Evolutionary conservation across 2,797 vertebrate species (phyloP).

Genomic region (Ibycter americanus): DNA sequence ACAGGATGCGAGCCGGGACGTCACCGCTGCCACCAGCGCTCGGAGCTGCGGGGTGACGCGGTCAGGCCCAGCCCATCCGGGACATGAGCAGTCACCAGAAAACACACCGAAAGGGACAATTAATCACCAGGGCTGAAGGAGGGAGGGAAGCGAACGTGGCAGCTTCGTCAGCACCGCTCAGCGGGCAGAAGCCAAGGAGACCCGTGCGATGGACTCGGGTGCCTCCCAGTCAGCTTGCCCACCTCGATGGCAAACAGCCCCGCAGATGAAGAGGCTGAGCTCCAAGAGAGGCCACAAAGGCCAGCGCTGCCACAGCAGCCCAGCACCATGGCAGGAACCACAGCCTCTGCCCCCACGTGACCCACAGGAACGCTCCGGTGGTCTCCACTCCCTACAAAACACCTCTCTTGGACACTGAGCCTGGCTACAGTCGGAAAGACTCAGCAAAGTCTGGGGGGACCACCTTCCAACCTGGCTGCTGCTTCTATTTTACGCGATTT

Average conservation of each 20-base stretch:
- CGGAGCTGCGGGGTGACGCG: neutral
- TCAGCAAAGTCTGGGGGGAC: neutral
- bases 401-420: fast-evolving
- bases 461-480: fast-evolving
- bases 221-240: neutral
- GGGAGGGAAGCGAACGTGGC: fast-evolving
- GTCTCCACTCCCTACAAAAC: too few relatives aligned
- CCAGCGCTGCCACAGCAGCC: neutral
- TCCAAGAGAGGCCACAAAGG: neutral
- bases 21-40: neutral
- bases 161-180: neutral
- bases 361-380: fast-evolving
- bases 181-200: neutral
- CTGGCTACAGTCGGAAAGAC: fast-evolving
- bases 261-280: neutral
- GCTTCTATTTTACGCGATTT: neutral
- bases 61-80: neutral
- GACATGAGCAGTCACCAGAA: neutral
- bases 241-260: neutral
- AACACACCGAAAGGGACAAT: neutral
- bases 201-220: fast-evolving
- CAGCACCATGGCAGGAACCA: neutral
- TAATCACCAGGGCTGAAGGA: neutral
- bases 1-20: neutral
- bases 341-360: fast-evolving